These are phyloP conservation scores for Vireo altiloquus DNA, from an alignment of 2,113 vertebrate species.

Conservation along the genomic window DNA sequence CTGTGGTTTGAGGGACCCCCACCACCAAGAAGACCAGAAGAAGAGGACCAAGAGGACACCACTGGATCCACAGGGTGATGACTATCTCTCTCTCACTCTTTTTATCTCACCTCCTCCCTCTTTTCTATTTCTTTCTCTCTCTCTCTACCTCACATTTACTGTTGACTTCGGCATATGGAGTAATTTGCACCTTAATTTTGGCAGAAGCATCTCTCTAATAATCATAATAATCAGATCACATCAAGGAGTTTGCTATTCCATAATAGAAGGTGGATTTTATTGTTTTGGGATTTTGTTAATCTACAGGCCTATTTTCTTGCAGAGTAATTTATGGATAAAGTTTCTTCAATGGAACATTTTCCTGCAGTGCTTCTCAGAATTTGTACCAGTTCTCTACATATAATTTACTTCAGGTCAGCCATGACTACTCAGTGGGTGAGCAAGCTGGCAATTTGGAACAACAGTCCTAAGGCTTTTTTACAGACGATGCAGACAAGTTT, in stretches of 20 bases:
- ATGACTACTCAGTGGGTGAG: not conserved
- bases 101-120: not conserved
- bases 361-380: not conserved
- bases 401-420: not conserved
- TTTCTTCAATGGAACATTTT: not conserved
- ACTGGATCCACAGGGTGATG: not conserved
- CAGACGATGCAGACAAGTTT: not conserved
- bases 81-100: not conserved
- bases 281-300: not conserved
- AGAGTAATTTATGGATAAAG: not conserved
- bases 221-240: not conserved
- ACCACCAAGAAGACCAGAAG: not conserved
- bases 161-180: accelerated
- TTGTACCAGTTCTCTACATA: not conserved
- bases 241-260: not conserved
- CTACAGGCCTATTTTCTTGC: not conserved
- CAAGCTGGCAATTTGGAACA: not conserved
- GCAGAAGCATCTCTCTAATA: not conserved
- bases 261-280: not conserved
- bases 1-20: not conserved
- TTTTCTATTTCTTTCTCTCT: not conserved
- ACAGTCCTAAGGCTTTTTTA: not conserved
- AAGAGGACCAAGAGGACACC: accelerated
- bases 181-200: not conserved
- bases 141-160: not conserved